Conservation (phyloP, 2,797 vertebrate species). For the Acrocephalus scirpaceus region DNA sequence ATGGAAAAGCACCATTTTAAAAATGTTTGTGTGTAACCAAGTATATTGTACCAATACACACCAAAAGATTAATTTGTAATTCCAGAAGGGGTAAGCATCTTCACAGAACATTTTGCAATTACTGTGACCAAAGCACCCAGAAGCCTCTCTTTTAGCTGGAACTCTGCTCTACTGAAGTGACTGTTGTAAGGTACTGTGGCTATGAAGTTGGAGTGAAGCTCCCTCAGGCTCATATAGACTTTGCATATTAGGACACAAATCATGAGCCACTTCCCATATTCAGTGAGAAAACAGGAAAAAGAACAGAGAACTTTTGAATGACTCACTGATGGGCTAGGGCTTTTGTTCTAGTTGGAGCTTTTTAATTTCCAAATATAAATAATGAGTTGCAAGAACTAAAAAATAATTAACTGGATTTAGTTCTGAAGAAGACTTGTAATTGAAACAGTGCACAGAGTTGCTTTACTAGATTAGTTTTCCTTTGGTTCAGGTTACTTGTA, state of each 20-base stretch:
- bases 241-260: slow-evolving; percentile 31
- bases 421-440: neutral
- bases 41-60: neutral
- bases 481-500: slow-evolving; percentile 27
- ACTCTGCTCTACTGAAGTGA: neutral
- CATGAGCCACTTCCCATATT: slow-evolving; percentile 23
- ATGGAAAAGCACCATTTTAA: neutral
- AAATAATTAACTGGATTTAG: neutral
- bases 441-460: neutral
- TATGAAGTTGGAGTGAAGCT: neutral
- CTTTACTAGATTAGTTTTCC: slow-evolving; percentile 15
- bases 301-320: neutral
- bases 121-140: neutral
- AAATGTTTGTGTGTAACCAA: neutral
- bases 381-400: neutral
- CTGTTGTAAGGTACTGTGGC: neutral
- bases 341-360: neutral
- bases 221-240: slow-evolving; percentile 7
- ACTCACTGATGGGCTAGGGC: slow-evolving; percentile 4
- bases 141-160: neutral
- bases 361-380: slow-evolving; percentile 43
- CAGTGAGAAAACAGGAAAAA: slow-evolving; percentile 62
- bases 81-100: neutral
- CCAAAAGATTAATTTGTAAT: neutral
- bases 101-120: neutral